Percentiles rank a stretch among this genome's conserved stretches.
Evolutionary conservation across 2,797 vertebrate genomes (phyloP).

Genomic region (Dryobates pubescens): DNA sequence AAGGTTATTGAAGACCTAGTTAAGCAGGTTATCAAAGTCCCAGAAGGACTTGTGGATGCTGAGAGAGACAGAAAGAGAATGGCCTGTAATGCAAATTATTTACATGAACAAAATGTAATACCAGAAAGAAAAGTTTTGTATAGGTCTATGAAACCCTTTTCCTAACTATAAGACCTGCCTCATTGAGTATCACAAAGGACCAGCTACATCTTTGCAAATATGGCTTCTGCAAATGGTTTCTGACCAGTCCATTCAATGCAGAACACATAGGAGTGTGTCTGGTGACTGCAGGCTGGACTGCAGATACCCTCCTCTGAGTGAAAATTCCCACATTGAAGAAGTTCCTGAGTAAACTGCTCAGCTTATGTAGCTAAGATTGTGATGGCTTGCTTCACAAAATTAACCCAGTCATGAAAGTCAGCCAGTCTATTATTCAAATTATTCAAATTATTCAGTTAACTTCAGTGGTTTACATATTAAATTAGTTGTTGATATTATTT

Average conservation of each 20-base stretch:
- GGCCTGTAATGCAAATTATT: neutral
- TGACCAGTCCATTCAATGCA: neutral
- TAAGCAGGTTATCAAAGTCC: neutral
- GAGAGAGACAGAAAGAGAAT: neutral
- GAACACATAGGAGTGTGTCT: neutral
- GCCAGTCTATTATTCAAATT: too few species aligned
- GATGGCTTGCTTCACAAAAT: neutral
- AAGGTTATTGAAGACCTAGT: neutral
- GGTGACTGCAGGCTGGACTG: neutral
- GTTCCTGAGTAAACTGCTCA: neutral
- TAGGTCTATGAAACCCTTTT: neutral
- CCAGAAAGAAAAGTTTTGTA: neutral
- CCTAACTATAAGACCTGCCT: neutral
- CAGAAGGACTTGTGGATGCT: neutral
- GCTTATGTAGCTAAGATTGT: neutral
- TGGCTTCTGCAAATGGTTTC: neutral
- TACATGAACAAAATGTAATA: neutral
- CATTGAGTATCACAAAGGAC: neutral
- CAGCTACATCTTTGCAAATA: neutral
- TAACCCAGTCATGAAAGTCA: neutral
- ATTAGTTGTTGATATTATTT: conserved; percentile 11
- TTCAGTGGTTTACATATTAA: conserved; percentile 5
- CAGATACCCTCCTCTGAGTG: neutral
- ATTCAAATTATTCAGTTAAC: neutral
- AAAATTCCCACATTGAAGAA: neutral